Base-by-base conservation (phyloP, 2,888 invertebrate species). In the Drosophila borborema region DNA sequence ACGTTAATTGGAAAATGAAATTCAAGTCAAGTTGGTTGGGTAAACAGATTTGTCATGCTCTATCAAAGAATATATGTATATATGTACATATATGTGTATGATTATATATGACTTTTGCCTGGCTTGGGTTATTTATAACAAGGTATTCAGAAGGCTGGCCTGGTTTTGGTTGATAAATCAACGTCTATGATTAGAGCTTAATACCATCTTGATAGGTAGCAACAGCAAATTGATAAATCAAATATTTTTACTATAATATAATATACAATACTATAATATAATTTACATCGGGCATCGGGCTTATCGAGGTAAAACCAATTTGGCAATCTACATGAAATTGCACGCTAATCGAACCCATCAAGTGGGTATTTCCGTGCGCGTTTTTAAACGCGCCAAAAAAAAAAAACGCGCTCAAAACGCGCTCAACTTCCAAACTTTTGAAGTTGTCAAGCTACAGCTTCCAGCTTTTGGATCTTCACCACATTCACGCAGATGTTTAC, bases 121-220 rank as follows among this genome's bases (percentile, higher is more conserved):
- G 28, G 53, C 31, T 31, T 46, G 48, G 56, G 20, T 76, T 80
- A 73, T 79, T 79, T 79, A 80, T 76, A 76, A 64, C 56, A 3
- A 38, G 74, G 40, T 45, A 23, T 23, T 67, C 41, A 18, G 28
- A 38, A 18, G 34, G 45, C 34, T 41, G 61, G 64, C 46, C 28
- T 36, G 53, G 3, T 20, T 56, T 38, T 45, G 68, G 40, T 75
- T 78, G 86, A 67, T 85, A 85, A 85, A 85, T 85, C 85, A 85
- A 89, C 79, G 85, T 81, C 77, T 81, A 70, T 89, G 89, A 85
- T 85, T 85, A 89, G 72, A 75, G 69, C 84, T 77, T 86, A 89
- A 89, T 85, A 85, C 89, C 86, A 84, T 86, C 67, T 83, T 86
- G 89, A 84, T 84, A 86, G 70, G 54, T 20, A 54, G 40, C 59